These are phyloP conservation scores for Andrena fulva DNA, from an alignment of 2,888 invertebrate genomes.

Conservation along the genomic window DNA sequence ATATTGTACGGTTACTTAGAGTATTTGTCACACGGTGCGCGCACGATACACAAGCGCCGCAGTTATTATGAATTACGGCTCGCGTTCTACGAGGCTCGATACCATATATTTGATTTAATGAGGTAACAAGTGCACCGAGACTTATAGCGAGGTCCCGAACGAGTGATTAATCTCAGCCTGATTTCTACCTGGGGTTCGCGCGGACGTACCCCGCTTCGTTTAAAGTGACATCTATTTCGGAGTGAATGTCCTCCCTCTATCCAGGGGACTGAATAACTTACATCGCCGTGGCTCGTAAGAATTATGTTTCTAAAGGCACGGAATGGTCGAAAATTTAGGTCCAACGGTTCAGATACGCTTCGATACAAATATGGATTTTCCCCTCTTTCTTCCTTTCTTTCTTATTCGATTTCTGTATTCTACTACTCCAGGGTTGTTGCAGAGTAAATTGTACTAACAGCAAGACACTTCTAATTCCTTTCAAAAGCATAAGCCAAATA, in stretches of 20 bases:
- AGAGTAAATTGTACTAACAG: no score
- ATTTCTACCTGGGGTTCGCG: conserved; percentile 44
- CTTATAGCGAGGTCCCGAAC: conserved; percentile 38
- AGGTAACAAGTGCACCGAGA: conserved; percentile 49
- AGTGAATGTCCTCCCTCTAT: background rate
- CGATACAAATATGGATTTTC: no score
- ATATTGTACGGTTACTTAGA: conserved; percentile 14
- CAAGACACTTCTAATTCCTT: no score
- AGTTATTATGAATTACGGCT: conserved; percentile 52
- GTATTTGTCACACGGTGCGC: conserved; percentile 44
- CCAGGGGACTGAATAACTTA: background rate
- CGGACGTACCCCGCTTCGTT: conserved; percentile 30
- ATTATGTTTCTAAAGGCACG: background rate
- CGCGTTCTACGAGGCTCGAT: conserved; percentile 9
- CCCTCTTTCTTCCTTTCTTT: no score
- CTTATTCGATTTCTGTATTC: no score
- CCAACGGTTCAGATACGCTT: no score
- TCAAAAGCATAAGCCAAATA: no score
- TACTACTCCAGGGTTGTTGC: no score
- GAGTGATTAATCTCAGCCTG: conserved; percentile 55
- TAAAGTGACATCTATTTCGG: conserved; percentile 38
- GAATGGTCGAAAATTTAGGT: no score
- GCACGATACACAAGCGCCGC: conserved; percentile 20
- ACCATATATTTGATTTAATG: conserved; percentile 61
- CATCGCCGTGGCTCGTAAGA: background rate